phyloP scores from a whole-genome alignment of 2,888 invertebrate species.

The Ophioninae sp. region DNA sequence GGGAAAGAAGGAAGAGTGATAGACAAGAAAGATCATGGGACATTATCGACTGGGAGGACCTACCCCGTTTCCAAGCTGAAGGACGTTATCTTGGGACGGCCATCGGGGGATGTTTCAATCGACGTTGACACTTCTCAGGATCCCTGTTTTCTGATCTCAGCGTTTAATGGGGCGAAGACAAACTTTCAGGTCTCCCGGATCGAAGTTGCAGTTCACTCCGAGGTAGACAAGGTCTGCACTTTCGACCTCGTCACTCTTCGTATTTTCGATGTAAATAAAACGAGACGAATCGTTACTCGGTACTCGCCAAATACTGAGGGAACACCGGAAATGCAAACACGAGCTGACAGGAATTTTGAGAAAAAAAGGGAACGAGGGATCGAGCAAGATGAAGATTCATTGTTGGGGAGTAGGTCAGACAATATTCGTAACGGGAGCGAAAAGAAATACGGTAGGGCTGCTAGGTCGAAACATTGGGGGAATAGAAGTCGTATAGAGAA shows the following conservation, averaged over 20 bases:
- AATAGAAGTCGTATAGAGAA: background rate
- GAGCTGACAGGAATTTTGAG: conserved; percentile 11
- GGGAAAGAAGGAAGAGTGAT: conserved; percentile 10
- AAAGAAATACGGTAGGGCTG: background rate
- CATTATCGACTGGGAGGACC: background rate
- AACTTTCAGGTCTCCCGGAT: conserved; percentile 2
- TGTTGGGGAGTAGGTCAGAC: background rate
- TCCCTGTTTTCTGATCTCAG: background rate
- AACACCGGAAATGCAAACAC: background rate
- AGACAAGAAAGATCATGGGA: background rate
- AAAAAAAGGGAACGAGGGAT: background rate
- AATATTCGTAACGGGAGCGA: background rate
- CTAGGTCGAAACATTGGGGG: no score
- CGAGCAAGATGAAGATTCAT: background rate
- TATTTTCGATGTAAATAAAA: conserved; percentile 26
- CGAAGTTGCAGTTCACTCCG: background rate
- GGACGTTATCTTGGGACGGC: background rate
- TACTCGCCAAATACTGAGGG: background rate
- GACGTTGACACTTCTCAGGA: background rate
- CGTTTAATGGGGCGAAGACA: background rate
- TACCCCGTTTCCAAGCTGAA: background rate
- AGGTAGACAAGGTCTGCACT: conserved; percentile 10
- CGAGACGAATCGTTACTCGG: conserved; percentile 6
- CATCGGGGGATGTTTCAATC: background rate
- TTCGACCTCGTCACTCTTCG: conserved; percentile 1